Conservation (phyloP, 2,113 vertebrate species). For the Mastomys coucha region DNA sequence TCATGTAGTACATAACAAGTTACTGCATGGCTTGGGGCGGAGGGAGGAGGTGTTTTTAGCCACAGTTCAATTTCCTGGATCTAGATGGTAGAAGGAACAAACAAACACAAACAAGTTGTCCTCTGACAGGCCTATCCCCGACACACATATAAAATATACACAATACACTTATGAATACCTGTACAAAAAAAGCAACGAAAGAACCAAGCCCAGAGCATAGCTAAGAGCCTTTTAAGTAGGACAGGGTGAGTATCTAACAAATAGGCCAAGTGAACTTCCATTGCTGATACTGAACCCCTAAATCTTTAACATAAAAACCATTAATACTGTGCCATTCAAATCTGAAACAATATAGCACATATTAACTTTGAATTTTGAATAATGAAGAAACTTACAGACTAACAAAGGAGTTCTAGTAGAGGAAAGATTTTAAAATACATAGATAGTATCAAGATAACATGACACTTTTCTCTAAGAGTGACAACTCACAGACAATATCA, state of each 20-base stretch:
- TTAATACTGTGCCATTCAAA: background rate
- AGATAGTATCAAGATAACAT: background rate
- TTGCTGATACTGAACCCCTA: background rate
- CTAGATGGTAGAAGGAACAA: background rate
- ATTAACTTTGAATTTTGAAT: background rate
- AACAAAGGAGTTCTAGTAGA: background rate
- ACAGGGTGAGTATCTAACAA: background rate
- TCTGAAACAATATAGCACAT: background rate
- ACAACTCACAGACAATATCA: background rate
- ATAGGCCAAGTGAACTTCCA: background rate
- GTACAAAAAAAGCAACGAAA: background rate
- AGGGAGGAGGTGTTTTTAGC: background rate
- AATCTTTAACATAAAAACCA: conserved; percentile 4
- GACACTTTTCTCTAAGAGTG: background rate
- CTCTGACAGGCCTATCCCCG: too few relatives aligned
- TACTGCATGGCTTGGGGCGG: background rate
- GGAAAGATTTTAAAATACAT: background rate
- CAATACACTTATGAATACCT: background rate
- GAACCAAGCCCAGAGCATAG: background rate
- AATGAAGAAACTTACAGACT: background rate
- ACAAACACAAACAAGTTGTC: background rate
- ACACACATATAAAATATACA: background rate
- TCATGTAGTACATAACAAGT: background rate
- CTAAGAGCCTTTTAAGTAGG: background rate
- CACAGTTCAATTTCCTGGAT: background rate